Evolutionary conservation across 2,797 vertebrate species (phyloP), one percentile per base, ranked within the genome.

Genomic region (Phoebastria nigripes): DNA sequence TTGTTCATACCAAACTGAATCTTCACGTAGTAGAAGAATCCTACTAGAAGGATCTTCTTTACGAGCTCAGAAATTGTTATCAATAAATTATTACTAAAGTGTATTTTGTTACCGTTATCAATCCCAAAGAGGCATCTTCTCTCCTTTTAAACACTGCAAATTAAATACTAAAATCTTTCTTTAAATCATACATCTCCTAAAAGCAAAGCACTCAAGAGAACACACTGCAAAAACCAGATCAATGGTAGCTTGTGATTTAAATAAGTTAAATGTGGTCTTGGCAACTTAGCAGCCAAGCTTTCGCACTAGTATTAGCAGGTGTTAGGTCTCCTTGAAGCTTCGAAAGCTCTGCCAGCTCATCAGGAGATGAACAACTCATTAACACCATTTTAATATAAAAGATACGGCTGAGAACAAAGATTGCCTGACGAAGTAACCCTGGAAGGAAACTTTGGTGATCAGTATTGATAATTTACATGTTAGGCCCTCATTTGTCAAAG

Each of bases 281-380:
- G 82, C 82, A 93, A 81, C 18, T 58, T 11, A 44, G 87, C 35
- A 77, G 89, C 77, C 71, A 70, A 88, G 93, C 39, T 87, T 94
- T 74, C 9, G 1, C 70, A 24, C 44, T 52, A 88, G 51, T 62
- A 55, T 80, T 84, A 90, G 80, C 81, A 94, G 82, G 71, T 85
- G 81, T 87, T 39, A 82, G 71, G 88, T 49, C 71, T 63, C 88
- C 91, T 73, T 33, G 70, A 89, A 96, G 71, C 88, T 93, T 77
- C 3, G 8, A 66, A 87, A 59, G 58, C 81, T 89, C 92, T 91
- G 67, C 82, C 81, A 93, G 18, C 58, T 89, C 83, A 72, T 81
- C 62, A 22, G 67, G 84, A 92, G 88, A 90, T 52, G 62, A 44
- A 89, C 62, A 79, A 83, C 88, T 90, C 80, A 63, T 94, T 93